Evolutionary conservation across 2,113 vertebrate species (phyloP).

Genomic region (Cheirogaleus medius): DNA sequence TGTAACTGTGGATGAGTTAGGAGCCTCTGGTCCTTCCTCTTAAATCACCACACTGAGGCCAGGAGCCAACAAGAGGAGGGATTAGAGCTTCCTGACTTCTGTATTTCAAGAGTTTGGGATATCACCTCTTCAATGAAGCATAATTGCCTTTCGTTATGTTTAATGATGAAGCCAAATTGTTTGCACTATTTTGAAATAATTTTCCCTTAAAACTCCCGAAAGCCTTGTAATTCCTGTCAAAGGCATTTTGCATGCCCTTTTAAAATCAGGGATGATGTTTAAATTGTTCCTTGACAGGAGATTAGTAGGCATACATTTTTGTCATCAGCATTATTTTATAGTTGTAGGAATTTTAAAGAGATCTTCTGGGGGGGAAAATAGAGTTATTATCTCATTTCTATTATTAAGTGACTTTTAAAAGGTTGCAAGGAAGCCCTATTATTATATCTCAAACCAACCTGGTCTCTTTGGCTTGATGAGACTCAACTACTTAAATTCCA

Average conservation of each 20-base stretch:
- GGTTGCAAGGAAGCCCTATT: not conserved
- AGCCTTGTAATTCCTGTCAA: not conserved
- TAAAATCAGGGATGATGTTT: slow-evolving; percentile 9
- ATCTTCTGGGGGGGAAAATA: slow-evolving; percentile 41
- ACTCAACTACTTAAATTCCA: not conserved
- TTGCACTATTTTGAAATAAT: not conserved
- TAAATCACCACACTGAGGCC: fast-evolving
- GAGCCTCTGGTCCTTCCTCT: not conserved
- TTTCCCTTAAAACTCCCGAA: not conserved
- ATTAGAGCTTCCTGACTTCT: not conserved
- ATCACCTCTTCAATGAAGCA: not conserved
- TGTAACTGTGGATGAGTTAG: not conserved
- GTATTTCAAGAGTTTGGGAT: not conserved
- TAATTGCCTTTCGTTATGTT: not conserved
- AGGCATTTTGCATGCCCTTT: not conserved
- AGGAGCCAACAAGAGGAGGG: not conserved
- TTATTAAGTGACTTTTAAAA: slow-evolving; percentile 60
- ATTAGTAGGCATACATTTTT: slow-evolving; percentile 5
- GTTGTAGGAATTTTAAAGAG: slow-evolving; percentile 45
- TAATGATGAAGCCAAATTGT: not conserved
- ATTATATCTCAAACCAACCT: slow-evolving; percentile 28
- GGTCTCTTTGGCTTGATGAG: not conserved
- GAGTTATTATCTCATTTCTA: slow-evolving; percentile 50
- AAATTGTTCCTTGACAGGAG: slow-evolving; percentile 46
- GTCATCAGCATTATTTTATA: slow-evolving; percentile 33